Percentiles rank a stretch among this genome's conserved stretches.
Evolutionary conservation across 2,113 vertebrate species (phyloP).

Genomic region (Progne subis): DNA sequence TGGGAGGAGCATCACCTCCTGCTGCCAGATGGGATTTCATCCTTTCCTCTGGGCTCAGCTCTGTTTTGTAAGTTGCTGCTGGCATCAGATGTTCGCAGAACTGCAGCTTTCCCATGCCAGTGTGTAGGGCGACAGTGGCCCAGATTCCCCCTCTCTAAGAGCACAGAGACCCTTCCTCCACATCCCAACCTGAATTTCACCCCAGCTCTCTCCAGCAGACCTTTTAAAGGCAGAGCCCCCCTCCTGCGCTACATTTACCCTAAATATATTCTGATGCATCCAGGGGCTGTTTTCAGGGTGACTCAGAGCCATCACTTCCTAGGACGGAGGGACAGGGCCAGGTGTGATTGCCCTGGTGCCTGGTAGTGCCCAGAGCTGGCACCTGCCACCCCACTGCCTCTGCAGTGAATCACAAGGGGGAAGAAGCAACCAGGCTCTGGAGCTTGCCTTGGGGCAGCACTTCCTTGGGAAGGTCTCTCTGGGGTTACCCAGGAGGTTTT

Average conservation of each 20-base stretch:
- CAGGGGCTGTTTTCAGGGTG: neutral
- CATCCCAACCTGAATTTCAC: neutral
- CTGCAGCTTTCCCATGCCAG: rapidly evolving
- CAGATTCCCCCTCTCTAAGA: neutral
- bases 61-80: neutral
- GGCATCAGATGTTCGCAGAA: rapidly evolving
- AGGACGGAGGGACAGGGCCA: neutral
- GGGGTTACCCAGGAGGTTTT: neutral
- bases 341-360: rapidly evolving
- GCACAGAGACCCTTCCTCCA: neutral
- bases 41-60: neutral
- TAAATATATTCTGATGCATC: neutral
- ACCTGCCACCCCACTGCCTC: rapidly evolving
- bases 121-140: neutral
- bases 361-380: neutral
- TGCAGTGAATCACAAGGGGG: rapidly evolving
- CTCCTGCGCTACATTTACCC: rapidly evolving
- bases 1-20: neutral
- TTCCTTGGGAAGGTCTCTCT: neutral
- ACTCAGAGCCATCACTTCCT: neutral
- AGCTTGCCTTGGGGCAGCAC: rapidly evolving
- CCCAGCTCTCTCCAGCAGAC: neutral
- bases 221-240: neutral
- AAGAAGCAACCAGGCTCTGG: neutral
- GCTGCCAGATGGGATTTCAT: neutral